These are phyloP conservation scores for Thecocarcelia acutangulata DNA, from an alignment of 2,888 invertebrate species.

Conservation along the genomic window DNA sequence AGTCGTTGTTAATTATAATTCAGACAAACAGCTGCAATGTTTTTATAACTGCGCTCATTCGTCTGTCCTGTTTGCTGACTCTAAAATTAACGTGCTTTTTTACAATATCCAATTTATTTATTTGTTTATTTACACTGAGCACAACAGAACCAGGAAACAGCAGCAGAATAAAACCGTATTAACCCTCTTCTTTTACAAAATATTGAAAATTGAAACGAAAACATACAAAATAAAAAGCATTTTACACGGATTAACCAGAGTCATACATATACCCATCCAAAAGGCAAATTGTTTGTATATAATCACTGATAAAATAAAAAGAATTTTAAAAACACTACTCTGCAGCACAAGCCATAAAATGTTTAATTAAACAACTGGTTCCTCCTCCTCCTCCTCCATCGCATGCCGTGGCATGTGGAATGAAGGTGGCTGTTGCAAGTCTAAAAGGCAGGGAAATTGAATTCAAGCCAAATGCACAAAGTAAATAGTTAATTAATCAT, in stretches of 20 bases:
- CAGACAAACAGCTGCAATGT: conserved; percentile 14
- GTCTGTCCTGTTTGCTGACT: not conserved
- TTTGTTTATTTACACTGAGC: conserved; percentile 9
- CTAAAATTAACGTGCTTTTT: conserved; percentile 12
- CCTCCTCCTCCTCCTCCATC: too few species aligned
- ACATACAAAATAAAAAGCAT: not conserved
- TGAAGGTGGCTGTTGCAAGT: not conserved
- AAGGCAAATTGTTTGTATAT: conserved; percentile 19
- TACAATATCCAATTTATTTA: conserved; percentile 3
- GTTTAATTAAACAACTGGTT: conserved; percentile 31
- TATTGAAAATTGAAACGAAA: conserved; percentile 2
- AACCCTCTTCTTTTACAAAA: conserved; percentile 27
- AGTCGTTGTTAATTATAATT: conserved; percentile 45
- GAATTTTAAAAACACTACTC: not conserved
- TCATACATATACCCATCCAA: not conserved
- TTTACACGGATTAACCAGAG: conserved; percentile 22
- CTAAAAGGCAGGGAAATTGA: conserved; percentile 12
- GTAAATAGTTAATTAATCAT: conserved; percentile 65
- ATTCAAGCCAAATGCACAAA: conserved; percentile 58
- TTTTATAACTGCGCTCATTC: not conserved
- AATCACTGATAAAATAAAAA: not conserved
- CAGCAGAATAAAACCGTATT: conserved; percentile 7
- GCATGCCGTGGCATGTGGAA: not conserved
- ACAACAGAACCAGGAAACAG: conserved; percentile 1
- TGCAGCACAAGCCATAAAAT: conserved; percentile 9